A percentile compares a stretch with the other conserved stretches of the same genome.
These are phyloP conservation scores for Crenichthys baileyi DNA, from an alignment of 2,797 vertebrate genomes.

Conservation along the genomic window DNA sequence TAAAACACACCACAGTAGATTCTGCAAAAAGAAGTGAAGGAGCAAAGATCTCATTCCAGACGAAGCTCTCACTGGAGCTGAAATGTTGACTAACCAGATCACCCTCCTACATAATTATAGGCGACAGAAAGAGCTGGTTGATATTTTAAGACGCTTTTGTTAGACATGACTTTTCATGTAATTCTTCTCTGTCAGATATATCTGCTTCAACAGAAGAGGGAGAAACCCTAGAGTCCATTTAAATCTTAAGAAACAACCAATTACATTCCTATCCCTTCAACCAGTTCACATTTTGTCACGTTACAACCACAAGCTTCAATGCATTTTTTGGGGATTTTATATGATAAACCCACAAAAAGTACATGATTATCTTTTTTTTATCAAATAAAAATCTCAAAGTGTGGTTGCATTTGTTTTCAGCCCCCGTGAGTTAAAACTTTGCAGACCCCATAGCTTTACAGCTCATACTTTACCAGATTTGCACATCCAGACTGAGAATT, in stretches of 20 bases:
- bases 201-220: too few relatives aligned
- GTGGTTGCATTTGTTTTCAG: not conserved
- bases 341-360: too few relatives aligned
- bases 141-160: slow-evolving; percentile 2
- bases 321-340: not conserved
- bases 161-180: slow-evolving; percentile 5
- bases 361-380: not conserved
- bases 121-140: not conserved
- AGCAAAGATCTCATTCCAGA: slow-evolving; percentile 4
- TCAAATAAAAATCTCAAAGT: not conserved
- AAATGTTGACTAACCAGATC: slow-evolving; percentile 55
- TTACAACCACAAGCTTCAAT: not conserved
- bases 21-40: slow-evolving; percentile 24
- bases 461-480: not conserved
- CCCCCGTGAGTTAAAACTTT: not conserved
- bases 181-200: not conserved
- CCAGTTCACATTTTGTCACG: not conserved
- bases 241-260: not conserved
- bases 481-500: not conserved
- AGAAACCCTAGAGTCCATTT: not conserved
- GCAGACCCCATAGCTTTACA: not conserved
- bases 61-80: not conserved
- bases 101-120: not conserved
- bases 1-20: not conserved
- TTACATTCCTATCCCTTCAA: too few relatives aligned